Percentiles rank a stretch among this genome's conserved stretches.
Conservation (phyloP, 2,113 vertebrate species). For the Sisor rabdophorus region DNA sequence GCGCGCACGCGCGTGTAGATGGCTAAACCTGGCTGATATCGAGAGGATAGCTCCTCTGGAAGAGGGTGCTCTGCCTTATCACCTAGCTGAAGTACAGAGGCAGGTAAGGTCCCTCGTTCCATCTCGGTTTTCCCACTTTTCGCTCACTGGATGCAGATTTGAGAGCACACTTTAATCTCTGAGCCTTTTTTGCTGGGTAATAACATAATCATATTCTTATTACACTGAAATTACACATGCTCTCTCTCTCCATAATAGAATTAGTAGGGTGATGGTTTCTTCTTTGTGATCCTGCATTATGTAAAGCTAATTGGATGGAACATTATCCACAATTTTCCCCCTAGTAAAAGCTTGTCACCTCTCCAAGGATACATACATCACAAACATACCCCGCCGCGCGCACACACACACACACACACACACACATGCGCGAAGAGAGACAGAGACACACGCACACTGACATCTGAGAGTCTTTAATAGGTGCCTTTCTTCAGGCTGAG, state of each 20-base stretch:
- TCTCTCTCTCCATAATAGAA: constrained; percentile 56
- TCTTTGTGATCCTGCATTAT: constrained; percentile 71
- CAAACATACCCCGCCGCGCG: constrained; percentile 63
- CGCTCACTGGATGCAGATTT: constrained; percentile 28
- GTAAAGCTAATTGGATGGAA: constrained; percentile 67
- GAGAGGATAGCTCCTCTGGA: constrained; percentile 91
- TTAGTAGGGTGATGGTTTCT: constrained; percentile 64
- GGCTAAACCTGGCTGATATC: constrained; percentile 87
- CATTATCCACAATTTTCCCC: constrained; percentile 69
- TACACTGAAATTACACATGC: constrained; percentile 55
- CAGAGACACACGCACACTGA: constrained; percentile 42
- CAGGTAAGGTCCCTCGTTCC: constrained; percentile 70
- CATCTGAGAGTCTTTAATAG: constrained; percentile 71
- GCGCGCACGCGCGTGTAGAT: constrained; percentile 74
- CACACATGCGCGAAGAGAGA: constrained; percentile 57
- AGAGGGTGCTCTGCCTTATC: constrained; percentile 84
- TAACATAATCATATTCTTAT: constrained; percentile 53
- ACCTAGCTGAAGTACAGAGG: constrained; percentile 86
- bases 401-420: constrained; percentile 63
- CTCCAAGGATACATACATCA: constrained; percentile 63
- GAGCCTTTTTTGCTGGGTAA: constrained; percentile 51
- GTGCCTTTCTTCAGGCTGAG: constrained; percentile 69
- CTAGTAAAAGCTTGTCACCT: constrained; percentile 65
- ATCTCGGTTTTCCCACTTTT: constrained; percentile 1
- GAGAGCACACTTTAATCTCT: constrained; percentile 46